Percentiles rank a stretch among this genome's conserved stretches.
Evolutionary conservation across 1,140 invertebrate species (phyloP).

Genomic region (Andrena cerasifolii): DNA sequence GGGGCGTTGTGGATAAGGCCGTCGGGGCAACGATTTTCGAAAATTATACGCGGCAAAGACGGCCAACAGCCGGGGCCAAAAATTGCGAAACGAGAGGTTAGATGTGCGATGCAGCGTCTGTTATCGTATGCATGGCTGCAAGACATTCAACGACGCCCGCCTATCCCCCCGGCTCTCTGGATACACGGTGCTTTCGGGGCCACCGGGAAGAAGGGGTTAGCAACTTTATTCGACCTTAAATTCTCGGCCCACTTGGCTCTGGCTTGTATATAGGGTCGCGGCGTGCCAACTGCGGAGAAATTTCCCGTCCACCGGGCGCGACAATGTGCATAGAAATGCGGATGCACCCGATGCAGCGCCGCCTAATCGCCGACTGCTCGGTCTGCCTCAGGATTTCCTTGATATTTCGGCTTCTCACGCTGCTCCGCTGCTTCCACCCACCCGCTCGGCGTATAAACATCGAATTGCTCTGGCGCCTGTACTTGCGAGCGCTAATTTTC

Average conservation of each 20-base stretch:
- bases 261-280: constrained; percentile 22
- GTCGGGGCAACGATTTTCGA: constrained; percentile 26
- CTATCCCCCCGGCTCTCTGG: not conserved
- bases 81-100: constrained; percentile 20
- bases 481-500: not conserved
- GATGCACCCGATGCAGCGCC: constrained; percentile 22
- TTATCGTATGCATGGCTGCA: constrained; percentile 34
- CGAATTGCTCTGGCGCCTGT: not conserved
- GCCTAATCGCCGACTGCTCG: constrained; percentile 26
- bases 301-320: constrained; percentile 8
- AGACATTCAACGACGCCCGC: constrained; percentile 1
- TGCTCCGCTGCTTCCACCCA: not conserved
- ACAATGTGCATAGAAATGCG: constrained; percentile 50
- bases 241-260: constrained; percentile 59
- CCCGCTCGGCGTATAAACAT: not conserved
- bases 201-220: not conserved
- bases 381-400: constrained; percentile 26
- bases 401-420: constrained; percentile 7
- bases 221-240: constrained; percentile 65
- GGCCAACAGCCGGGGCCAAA: constrained; percentile 14
- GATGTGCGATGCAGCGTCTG: not conserved
- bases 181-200: not conserved
- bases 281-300: constrained; percentile 50
- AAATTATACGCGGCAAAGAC: constrained; percentile 24
- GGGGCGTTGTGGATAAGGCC: too few relatives aligned